Percentiles rank a stretch among this genome's conserved stretches.
These are phyloP conservation scores for Elymnias hypermnestra DNA, from an alignment of 1,140 invertebrate genomes.

Conservation along the genomic window DNA sequence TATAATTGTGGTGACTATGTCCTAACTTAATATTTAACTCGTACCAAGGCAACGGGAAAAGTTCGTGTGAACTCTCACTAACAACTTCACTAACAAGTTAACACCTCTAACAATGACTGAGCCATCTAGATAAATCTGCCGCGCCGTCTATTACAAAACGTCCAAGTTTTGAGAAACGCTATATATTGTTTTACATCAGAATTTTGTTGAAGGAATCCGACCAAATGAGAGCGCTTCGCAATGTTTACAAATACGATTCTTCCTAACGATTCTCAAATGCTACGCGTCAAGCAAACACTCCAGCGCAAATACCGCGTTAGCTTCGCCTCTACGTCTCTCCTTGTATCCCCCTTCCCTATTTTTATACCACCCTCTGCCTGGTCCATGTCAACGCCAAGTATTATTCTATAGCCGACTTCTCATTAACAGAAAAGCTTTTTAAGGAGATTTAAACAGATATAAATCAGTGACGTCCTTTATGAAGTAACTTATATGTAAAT, in stretches of 20 bases:
- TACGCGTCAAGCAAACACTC: conserved; percentile 66
- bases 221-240: conserved; percentile 57
- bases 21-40: conserved; percentile 59
- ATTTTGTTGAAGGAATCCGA: conserved; percentile 59
- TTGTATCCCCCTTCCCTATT: no score
- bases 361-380: background rate
- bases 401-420: conserved; percentile 45
- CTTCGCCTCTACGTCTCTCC: conserved; percentile 22
- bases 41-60: conserved; percentile 47
- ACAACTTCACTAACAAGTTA: conserved; percentile 72
- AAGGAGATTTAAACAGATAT: conserved; percentile 62
- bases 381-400: conserved; percentile 22
- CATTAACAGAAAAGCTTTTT: conserved; percentile 64
- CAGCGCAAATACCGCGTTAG: conserved; percentile 52
- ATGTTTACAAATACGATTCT: conserved; percentile 63
- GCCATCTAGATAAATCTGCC: conserved; percentile 71
- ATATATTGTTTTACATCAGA: conserved; percentile 66
- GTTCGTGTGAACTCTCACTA: conserved; percentile 63
- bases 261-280: conserved; percentile 70
- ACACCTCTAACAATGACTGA: conserved; percentile 71
- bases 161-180: conserved; percentile 67
- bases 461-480: conserved; percentile 61
- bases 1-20: conserved; percentile 50
- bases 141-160: conserved; percentile 70
- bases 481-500: conserved; percentile 61